Conservation (phyloP, 1,140 invertebrate species). For the Drosophila nikananu region DNA sequence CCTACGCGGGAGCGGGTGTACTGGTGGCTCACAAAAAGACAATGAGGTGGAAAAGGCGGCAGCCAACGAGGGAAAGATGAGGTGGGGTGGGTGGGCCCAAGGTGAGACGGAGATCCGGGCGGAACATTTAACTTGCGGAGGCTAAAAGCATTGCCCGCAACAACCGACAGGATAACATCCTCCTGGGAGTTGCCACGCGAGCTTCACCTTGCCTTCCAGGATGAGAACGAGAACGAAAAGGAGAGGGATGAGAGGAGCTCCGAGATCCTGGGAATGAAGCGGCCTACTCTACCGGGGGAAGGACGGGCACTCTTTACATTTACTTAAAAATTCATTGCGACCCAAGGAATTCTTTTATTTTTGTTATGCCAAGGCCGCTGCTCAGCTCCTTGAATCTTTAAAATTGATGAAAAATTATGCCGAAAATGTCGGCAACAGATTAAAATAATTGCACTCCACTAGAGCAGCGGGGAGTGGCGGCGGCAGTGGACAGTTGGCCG, state of each 20-base stretch:
- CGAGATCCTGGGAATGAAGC: constrained; percentile 1
- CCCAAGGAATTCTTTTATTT: constrained; percentile 78
- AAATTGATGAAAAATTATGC: constrained; percentile 80
- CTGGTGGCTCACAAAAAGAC: constrained; percentile 45
- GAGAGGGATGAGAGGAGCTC: constrained; percentile 7
- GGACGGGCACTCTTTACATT: constrained; percentile 66
- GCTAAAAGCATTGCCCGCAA: constrained; percentile 73
- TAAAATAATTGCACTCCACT: constrained; percentile 73
- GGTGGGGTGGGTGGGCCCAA: not conserved
- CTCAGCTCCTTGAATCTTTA: constrained; percentile 31
- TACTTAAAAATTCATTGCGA: constrained; percentile 81
- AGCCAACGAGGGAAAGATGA: not conserved
- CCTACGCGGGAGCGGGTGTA: constrained; percentile 43
- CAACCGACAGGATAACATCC: constrained; percentile 44
- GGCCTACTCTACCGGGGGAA: constrained; percentile 19
- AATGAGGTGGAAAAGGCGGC: constrained; percentile 54
- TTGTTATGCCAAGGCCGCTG: constrained; percentile 32
- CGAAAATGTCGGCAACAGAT: constrained; percentile 75
- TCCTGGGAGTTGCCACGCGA: constrained; percentile 77
- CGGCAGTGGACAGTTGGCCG: not conserved
- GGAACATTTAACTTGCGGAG: constrained; percentile 61
- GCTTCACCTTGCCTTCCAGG: constrained; percentile 19
- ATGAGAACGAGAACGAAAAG: not conserved
- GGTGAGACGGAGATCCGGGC: constrained; percentile 32
- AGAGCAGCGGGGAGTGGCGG: not conserved